Base-by-base conservation (phyloP, 2,888 invertebrate genomes). In the Pyrrhosoma nymphula region DNA sequence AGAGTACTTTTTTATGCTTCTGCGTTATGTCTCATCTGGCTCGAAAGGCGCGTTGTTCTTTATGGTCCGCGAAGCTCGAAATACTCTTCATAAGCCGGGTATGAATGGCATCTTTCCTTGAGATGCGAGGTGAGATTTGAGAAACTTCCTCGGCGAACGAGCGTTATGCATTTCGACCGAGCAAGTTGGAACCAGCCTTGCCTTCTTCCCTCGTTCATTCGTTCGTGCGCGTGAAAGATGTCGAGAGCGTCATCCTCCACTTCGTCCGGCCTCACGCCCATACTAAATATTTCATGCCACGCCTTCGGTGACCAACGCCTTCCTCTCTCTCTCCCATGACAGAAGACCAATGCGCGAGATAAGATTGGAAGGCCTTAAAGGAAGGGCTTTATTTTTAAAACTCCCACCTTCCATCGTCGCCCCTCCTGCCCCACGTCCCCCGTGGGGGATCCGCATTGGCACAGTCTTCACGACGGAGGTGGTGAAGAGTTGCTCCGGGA, bases 311-410 rank as follows among this genome's bases (percentile, higher is more conserved):
- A n/a, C 69, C 69, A n/a, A n/a, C 69, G 69, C n/a, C 69, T 69
- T 69, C 69, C 12, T 26, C 69, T 23, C 4, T 23, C 69, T n/a
- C n/a, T 69, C n/a, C n/a, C n/a, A n/a, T 16, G 82, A 82, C 82
- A 35, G 35, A 16, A 82, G 82, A 82, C 82, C 82, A 35, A 16
- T 35, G 30, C 82, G 35, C 35, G 35, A 82, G 82, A 35, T 82
- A 82, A 82, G 82, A 82, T 82, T 82, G 35, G 82, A 82, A 30
- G 26, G 82, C 82, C 35, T 82, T 35, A 82, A 60, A 82, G 82
- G 30, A 82, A 30, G 30, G 35, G 35, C 35, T 69, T 82, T 69
- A 69, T 82, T 82, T 82, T 82, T 82, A 82, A 30, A 82, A 82
- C 82, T 82, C 82, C 82, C 18, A 16, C 82, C 82, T n/a, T 60